Evolutionary conservation across 1,140 invertebrate species (phyloP).

Genomic region (Cherax quadricarinatus): DNA sequence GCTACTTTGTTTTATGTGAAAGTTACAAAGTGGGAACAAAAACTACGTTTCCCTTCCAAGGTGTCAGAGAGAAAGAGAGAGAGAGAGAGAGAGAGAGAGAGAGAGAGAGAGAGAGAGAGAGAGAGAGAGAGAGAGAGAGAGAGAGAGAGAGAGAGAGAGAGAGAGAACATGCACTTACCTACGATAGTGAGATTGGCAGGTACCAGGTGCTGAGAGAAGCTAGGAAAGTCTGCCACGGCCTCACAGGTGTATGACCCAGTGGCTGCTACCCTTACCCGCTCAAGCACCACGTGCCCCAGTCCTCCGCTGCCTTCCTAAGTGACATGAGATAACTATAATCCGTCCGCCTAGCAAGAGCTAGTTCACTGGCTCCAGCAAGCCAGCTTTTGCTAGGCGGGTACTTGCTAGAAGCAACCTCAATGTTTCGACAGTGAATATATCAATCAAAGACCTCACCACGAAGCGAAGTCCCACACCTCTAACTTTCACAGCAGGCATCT

Average conservation of each 20-base stretch:
- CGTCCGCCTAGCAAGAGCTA: too few relatives aligned
- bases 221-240: constrained; percentile 55
- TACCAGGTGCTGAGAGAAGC: constrained; percentile 41
- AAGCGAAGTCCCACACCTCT: too few relatives aligned
- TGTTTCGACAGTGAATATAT: too few relatives aligned
- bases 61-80: not conserved
- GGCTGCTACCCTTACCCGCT: constrained; percentile 21
- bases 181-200: constrained; percentile 46
- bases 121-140: constrained; percentile 11
- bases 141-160: constrained; percentile 18
- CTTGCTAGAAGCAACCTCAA: too few relatives aligned
- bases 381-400: too few relatives aligned
- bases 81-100: constrained; percentile 24
- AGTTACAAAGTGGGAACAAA: not conserved
- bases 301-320: not conserved
- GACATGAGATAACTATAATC: too few relatives aligned
- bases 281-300: constrained; percentile 37
- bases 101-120: constrained; percentile 20
- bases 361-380: too few relatives aligned
- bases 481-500: too few relatives aligned
- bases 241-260: constrained; percentile 49
- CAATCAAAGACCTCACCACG: too few relatives aligned
- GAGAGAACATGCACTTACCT: constrained; percentile 35
- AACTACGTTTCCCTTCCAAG: not conserved
- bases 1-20: too few relatives aligned